Evolutionary conservation across 92 coral and sea anemone genomes (phyloP).

Genomic region (Phymanthus crucifer): DNA sequence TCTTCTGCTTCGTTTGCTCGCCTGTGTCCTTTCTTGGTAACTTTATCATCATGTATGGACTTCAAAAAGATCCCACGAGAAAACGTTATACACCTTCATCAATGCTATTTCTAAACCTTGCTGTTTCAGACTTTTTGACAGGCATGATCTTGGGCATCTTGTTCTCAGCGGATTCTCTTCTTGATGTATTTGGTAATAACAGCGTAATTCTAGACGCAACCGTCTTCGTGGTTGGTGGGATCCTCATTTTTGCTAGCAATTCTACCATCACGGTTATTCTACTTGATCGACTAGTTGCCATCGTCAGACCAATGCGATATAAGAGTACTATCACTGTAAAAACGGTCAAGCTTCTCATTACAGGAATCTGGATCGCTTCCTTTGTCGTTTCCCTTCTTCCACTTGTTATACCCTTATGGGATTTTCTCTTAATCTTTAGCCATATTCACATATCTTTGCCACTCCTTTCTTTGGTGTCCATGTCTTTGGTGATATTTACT

Average conservation of each 20-base stretch:
- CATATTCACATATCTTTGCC: conserved; percentile 17
- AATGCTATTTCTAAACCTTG: conserved; percentile 5
- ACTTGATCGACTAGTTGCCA: conserved; percentile 8
- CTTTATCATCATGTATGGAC: neutral
- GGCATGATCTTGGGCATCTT: neutral
- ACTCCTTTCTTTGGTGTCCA: neutral
- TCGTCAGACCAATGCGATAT: conserved; percentile 1
- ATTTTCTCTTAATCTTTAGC: neutral
- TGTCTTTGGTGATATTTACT: neutral
- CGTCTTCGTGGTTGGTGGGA: neutral
- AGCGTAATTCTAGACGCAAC: neutral
- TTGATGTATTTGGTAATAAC: neutral
- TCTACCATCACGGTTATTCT: conserved; percentile 5
- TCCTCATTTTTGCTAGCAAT: neutral
- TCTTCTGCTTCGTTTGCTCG: conserved; percentile 8
- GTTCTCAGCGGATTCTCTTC: neutral
- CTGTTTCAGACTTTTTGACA: conserved; percentile 10
- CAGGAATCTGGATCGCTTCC: conserved; percentile 5
- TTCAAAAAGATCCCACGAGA: neutral
- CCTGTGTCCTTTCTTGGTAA: neutral
- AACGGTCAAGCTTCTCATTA: neutral
- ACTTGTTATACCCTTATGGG: neutral
- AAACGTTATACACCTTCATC: neutral
- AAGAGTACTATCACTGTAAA: neutral
- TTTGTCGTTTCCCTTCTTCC: conserved; percentile 2